Evolutionary conservation across 2,888 invertebrate genomes (phyloP).

Genomic region (Criorhina ranunculi): DNA sequence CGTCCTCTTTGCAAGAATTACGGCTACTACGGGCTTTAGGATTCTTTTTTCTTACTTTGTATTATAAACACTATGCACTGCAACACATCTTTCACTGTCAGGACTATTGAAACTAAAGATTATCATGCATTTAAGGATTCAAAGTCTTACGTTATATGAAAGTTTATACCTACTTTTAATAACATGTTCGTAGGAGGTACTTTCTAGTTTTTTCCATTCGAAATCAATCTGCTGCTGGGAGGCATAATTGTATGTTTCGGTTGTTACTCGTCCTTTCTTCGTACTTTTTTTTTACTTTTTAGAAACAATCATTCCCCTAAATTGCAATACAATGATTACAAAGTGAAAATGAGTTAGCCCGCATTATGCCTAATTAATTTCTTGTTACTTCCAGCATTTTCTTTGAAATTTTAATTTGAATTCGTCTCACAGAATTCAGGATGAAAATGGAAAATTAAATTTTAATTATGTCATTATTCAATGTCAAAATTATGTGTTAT

Average conservation of each 20-base stretch:
- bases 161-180: too few relatives aligned
- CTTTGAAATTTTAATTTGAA: conserved; percentile 49
- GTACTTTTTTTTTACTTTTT: conserved; percentile 7
- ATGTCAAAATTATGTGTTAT: conserved; percentile 46
- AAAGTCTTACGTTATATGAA: too few relatives aligned
- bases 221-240: conserved; percentile 33
- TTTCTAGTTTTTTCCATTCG: not conserved
- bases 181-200: not conserved
- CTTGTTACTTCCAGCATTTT: conserved; percentile 1
- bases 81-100: too few relatives aligned
- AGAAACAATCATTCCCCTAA: not conserved
- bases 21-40: too few relatives aligned
- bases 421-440: conserved; percentile 28
- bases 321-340: conserved; percentile 53
- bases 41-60: too few relatives aligned
- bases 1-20: too few relatives aligned
- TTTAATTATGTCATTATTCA: conserved; percentile 59
- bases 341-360: conserved; percentile 55
- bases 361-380: conserved; percentile 62
- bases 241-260: conserved; percentile 20
- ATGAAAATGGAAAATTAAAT: conserved; percentile 50
- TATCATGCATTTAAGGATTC: too few relatives aligned
- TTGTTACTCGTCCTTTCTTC: not conserved
- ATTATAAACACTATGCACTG: too few relatives aligned
- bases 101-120: too few relatives aligned